Base-by-base conservation (phyloP, 1,140 invertebrate species). In the Cepaea nemoralis region DNA sequence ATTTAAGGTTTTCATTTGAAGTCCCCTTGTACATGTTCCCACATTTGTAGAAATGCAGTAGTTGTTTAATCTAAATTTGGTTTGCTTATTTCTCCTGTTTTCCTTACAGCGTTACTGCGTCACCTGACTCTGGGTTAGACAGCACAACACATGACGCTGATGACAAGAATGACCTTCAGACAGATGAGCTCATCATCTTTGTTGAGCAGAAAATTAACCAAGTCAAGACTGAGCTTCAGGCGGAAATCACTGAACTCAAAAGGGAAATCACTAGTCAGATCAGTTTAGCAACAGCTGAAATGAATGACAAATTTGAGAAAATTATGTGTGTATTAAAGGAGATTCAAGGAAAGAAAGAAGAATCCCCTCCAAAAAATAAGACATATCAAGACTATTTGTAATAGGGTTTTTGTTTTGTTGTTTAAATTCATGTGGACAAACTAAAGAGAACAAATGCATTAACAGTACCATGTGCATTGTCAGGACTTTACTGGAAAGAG, bases 241-340 rank as follows among this genome's bases (percentile, higher is more conserved):
- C 59, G 33, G 59, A 63, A 31, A 6, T 63, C 33, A 27, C 10
- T 12, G n/a, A 27, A 31, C 33, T 63, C 33, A 63, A 63, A 63
- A 63, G 59, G 33, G 59, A 63, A 31, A 63, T 63, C 59, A 31
- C 59, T 31, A n/a, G 27, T 63, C 59, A 63, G n/a, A 27, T 63
- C 59, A 63, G 27, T 16, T 6, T 10, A 31, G 27, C 59, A 0
- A 31, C 27, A 2, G 5, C 59, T 31, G 59, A 63, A 63, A 63
- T 63, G 27, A 63, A 63, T 63, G 59, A 63, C 27, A 63, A 63
- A 27, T 31, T 63, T n/a, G 59, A 63, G 27, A 63, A 63, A 27
- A 63, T 63, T 63, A 63, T 63, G 27, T 63, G 19, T 63, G 5
- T 63, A 27, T 63, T 63, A 63, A 63, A 63, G 59, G 59, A 63